Base-by-base conservation (phyloP, 1,140 invertebrate genomes). In the Campoletis sonorensis region DNA sequence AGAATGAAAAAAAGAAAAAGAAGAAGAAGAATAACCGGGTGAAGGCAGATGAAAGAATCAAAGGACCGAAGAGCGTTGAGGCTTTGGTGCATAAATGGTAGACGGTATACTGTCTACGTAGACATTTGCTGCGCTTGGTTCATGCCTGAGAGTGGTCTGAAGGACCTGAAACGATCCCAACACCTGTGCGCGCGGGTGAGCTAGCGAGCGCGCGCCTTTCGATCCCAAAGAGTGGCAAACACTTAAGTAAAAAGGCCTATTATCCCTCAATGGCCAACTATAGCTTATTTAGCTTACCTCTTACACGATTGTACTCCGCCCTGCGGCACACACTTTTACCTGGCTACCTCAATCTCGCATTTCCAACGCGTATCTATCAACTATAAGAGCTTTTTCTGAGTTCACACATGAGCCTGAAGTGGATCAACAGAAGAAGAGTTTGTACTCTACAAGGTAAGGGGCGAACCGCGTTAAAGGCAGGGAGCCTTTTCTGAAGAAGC, bases 241-340 rank as follows among this genome's bases (percentile, higher is more conserved):
- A 88, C 86, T 87, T 88, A 87, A 85, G 86, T 85, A 86, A 87
- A 87, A 87, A 87, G 85, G 85, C 84, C 85, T 88, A 87, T 87
- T 88, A 87, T 87, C 67, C 79, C 75, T 73, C 75, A 64, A 61
- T 58, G 33, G 27, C 33, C 79, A 67, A 78, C 80, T 84, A 85
- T 80, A 75, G 79, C 81, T 83, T 85, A 85, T 85, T 85, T 85
- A 83, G 81, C 84, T 58, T 83, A 78, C 81, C 78, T 61, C 72
- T 71, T 80, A 73, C 80, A 77, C 81, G 40, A 73, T 40, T 18
- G 21, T 64, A 61, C 61, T 81, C 54, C 70, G 58, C 70, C 70
- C 33, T 45, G 67, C 23, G 58, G 40, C 40, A 45, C 30, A 79
- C 70, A 79, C 67, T 45, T 71, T 71, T 45, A 70, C 64, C 45